Evolutionary conservation across 2,888 invertebrate genomes (phyloP), one percentile per base, ranked within the genome.

Genomic region (Bibio marci): DNA sequence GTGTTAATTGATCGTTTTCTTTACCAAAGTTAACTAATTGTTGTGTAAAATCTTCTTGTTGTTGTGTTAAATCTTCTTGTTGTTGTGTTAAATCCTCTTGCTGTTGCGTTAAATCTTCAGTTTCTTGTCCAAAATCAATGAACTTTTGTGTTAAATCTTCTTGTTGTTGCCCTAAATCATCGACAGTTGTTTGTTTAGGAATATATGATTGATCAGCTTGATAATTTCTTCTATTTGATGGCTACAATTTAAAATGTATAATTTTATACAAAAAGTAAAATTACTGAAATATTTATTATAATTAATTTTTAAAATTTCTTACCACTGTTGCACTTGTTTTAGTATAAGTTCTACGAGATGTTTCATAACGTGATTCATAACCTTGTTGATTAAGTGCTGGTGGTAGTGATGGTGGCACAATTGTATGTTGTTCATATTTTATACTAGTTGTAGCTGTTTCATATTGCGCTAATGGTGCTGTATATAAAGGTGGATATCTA

Each of bases 401-500:
- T 34, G 41, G 25, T 15, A 36, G 35, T 36, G 40, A 41, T 12
- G 33, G 40, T 27, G 41, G 39, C 13, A 32, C 30, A 12, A 38
- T 36, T 8, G 22, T 22, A 6, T n/a, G 39, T 30, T 8, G 37
- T 39, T 22, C 45, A 31, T 22, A 34, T n/a, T 17, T 17, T 19
- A 15, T n/a, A 8, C 18, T 19, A 11, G 34, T 14, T 19, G 28
- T 13, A 4, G 28, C n/a, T 28, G 28, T 28, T n/a, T n/a, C 47
- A 27, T 11, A 45, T 43, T 27, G 43, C 43, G 22, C 38, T 43
- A 7, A 22, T 34, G 30, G 44, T 37, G 4, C 43, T 42, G 18
- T 22, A 22, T 22, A 49, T 49, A 12, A 49, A 52, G 27, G 34
- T 12, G n/a, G 22, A 34, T 10, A 22, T 8, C 22, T 22, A 5